A percentile compares a stretch with the other conserved stretches of the same genome.
These are phyloP conservation scores for Mesorhabditis belari DNA, from an alignment of 2,888 invertebrate species.

Conservation along the genomic window DNA sequence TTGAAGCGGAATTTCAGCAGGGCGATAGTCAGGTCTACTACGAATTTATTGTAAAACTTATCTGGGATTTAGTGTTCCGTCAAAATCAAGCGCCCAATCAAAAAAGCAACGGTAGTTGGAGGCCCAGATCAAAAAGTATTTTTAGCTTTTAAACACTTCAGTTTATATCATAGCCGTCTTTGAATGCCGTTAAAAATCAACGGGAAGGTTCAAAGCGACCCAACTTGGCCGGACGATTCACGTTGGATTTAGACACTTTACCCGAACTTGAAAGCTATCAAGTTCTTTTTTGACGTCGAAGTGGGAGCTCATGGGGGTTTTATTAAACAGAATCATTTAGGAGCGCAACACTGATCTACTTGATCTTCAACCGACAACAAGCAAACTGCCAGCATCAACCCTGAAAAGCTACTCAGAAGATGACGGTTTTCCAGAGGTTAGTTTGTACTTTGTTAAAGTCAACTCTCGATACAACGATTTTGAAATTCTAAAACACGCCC, in stretches of 20 bases:
- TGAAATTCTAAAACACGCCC: too few relatives aligned
- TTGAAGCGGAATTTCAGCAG: conserved; percentile 20
- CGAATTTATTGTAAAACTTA: too few relatives aligned
- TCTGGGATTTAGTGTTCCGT: background rate
- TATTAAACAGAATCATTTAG: conserved; percentile 6
- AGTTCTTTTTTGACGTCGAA: background rate
- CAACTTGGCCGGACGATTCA: conserved; percentile 13
- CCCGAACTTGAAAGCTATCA: too few relatives aligned
- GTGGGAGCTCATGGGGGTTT: background rate
- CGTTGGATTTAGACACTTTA: conserved; percentile 18
- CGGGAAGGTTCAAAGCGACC: too few relatives aligned
- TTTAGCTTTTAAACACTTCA: too few relatives aligned
- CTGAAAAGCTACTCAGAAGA: conserved; percentile 23
- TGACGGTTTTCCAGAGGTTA: conserved; percentile 41
- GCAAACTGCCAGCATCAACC: conserved; percentile 1
- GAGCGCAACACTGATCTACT: conserved; percentile 16
- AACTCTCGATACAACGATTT: too few relatives aligned
- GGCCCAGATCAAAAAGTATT: too few relatives aligned
- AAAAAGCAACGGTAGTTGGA: background rate
- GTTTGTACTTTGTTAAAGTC: too few relatives aligned
- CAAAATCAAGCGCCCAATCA: background rate
- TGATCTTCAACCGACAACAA: conserved; percentile 4
- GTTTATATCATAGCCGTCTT: too few relatives aligned
- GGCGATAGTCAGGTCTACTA: background rate
- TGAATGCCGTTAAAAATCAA: too few relatives aligned